A percentile compares a stretch with the other conserved stretches of the same genome.
These are phyloP conservation scores for Eulemur rubriventer DNA, from an alignment of 2,797 vertebrate species.

Conservation along the genomic window DNA sequence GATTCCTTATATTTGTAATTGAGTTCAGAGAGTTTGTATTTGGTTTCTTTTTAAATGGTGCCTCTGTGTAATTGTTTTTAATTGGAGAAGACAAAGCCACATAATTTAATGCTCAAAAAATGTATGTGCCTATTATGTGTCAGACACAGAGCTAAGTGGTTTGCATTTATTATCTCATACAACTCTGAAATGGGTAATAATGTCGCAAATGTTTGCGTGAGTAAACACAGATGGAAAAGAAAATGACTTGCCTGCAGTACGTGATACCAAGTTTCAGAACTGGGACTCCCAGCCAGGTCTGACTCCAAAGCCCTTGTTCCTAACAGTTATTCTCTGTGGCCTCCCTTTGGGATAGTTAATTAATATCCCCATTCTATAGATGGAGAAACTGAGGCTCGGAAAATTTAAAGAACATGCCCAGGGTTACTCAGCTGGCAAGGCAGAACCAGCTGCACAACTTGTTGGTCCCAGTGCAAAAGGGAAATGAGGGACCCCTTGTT, in stretches of 20 bases:
- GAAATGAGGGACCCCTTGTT: not conserved
- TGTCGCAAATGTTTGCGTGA: not conserved
- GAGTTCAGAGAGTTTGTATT: conserved; percentile 38
- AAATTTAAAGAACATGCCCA: not conserved
- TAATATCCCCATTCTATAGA: not conserved
- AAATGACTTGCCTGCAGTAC: not conserved
- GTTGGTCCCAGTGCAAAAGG: not conserved
- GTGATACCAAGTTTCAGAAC: not conserved
- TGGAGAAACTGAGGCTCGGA: not conserved
- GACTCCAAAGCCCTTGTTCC: not conserved
- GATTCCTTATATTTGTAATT: conserved; percentile 42
- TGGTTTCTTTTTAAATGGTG: conserved; percentile 43
- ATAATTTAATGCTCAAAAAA: conserved; percentile 49
- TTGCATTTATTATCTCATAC: conserved; percentile 19
- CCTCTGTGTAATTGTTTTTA: conserved; percentile 53
- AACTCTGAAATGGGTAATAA: not conserved
- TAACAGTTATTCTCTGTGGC: no score
- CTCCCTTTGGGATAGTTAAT: not conserved
- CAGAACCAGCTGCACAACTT: not conserved
- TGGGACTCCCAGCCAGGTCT: not conserved
- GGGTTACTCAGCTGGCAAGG: not conserved
- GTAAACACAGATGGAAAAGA: not conserved
- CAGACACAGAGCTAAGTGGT: not conserved
- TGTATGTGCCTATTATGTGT: not conserved
- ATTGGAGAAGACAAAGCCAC: conserved; percentile 47